phyloP scores from a whole-genome alignment of 2,797 vertebrate species.

The Pantherophis vulpinus region DNA sequence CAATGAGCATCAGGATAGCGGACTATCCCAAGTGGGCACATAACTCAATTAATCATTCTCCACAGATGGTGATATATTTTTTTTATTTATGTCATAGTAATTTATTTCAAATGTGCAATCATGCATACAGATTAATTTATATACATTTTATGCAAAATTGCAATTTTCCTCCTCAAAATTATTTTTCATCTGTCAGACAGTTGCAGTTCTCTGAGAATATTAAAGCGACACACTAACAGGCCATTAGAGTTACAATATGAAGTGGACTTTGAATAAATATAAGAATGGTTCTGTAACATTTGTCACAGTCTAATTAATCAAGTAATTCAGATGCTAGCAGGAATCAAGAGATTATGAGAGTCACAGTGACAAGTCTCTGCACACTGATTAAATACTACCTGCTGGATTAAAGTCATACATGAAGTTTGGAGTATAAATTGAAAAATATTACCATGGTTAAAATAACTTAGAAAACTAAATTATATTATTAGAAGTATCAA shows the following conservation, averaged over 20 bases:
- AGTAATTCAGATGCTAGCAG: background rate
- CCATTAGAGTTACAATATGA: background rate
- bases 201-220: background rate
- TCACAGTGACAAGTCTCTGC: background rate
- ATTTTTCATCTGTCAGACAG: background rate
- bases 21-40: background rate
- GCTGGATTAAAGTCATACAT: background rate
- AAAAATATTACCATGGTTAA: slow-evolving; percentile 14
- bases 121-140: background rate
- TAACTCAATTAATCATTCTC: background rate
- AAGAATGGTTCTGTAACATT: background rate
- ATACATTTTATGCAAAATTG: background rate
- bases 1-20: background rate
- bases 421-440: slow-evolving; percentile 6
- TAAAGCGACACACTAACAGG: background rate
- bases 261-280: background rate
- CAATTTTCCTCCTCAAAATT: background rate
- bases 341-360: background rate
- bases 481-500: slow-evolving; percentile 10
- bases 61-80: background rate
- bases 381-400: slow-evolving; percentile 10
- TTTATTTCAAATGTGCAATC: background rate
- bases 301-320: background rate
- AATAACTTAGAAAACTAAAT: slow-evolving; percentile 4
- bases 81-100: background rate